Base-by-base conservation (phyloP, 1,140 invertebrate species). In the Cryptotermes secundus region DNA sequence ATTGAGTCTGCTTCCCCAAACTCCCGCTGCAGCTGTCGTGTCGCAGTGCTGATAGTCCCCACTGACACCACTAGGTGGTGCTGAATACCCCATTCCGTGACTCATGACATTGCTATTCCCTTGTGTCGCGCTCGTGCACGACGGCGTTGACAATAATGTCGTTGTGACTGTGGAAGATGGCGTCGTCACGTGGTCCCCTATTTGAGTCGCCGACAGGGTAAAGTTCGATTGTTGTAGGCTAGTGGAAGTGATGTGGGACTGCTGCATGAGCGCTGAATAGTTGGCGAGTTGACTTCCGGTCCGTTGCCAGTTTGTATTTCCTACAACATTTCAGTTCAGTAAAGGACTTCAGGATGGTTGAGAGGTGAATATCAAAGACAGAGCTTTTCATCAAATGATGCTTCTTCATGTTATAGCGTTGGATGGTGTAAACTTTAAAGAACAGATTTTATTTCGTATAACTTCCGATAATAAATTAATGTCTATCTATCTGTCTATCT, bases 41-140 rank as follows among this genome's bases (percentile, higher is more conserved):
- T 72, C n/a, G n/a, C 59, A 72, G 59, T 72, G 59, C 14, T 72
- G 59, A 14, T 72, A 72, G 59, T 72, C 59, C n/a, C 59, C 59
- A 72, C 9, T n/a, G 59, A 72, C 26, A 9, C 59, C n/a, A 14
- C 59, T 72, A 72, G 59, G 16, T 72, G 59, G 59, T n/a, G n/a
- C 26, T 72, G 59, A n/a, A 31, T 72, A 72, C n/a, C 59, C 59
- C 59, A 72, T 72, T 72, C 45, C 45, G 14, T 49, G 45, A 49
- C 45, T 49, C 45, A 22, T 49, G 45, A 72, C n/a, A 31, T 31
- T 72, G 59, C 59, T 14, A 72, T 72, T 72, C n/a, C n/a, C 59
- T 14, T 72, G 59, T 10, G n/a, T 72, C 26, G 59, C 10, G 59
- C n/a, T 72, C 4, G n/a, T 72, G 31, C 53, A 59, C 6, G 59